Evolutionary conservation across 1,140 invertebrate species (phyloP), one percentile per base, ranked within the genome.

Genomic region (Ostrea edulis): DNA sequence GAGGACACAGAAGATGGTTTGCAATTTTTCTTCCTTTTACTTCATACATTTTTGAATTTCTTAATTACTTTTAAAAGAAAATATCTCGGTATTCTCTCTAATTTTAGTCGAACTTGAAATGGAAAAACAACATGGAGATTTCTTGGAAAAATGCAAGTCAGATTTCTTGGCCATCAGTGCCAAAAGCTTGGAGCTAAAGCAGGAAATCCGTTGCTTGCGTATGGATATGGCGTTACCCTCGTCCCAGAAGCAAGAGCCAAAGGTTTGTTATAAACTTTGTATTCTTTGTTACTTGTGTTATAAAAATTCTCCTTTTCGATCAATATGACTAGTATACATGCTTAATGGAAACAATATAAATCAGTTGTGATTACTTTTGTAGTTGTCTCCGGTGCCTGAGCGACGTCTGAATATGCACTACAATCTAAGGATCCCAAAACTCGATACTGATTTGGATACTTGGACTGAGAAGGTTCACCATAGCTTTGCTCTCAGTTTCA

Each of bases 91-190:
- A 29, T 77, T 14, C 11, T 77, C 12, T 62, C 9, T 44, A 77
- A 22, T 77, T 29, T 77, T 25, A 77, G 68, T 29, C 11, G 68
- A 77, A 77, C 68, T 77, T 9, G 68, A 77, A 12, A 29, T 77
- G 68, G 68, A 77, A 77, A 77, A 77, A 14, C 25, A 77, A 77
- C 25, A 77, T 17, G 68, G 68, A 11, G 25, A 77, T 14, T 77
- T 77, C 22, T 25, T 77, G 22, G 68, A 77, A 29, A 22, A 77
- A 14, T 77, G 68, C 25, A 77, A 77, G 14, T 77, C 68, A 2
- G 11, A 77, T 14, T 77, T 77, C 14, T 25, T 77, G 68, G 8
- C 22, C 8, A 77, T 77, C 29, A 17, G 29, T 29, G 22, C 68
- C 12, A 77, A 77, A 77, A 77, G 68, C 35, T 77, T 29, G 9